Conservation (phyloP, 92 coral and sea anemone species). For the Umimayanthus kanabou region DNA sequence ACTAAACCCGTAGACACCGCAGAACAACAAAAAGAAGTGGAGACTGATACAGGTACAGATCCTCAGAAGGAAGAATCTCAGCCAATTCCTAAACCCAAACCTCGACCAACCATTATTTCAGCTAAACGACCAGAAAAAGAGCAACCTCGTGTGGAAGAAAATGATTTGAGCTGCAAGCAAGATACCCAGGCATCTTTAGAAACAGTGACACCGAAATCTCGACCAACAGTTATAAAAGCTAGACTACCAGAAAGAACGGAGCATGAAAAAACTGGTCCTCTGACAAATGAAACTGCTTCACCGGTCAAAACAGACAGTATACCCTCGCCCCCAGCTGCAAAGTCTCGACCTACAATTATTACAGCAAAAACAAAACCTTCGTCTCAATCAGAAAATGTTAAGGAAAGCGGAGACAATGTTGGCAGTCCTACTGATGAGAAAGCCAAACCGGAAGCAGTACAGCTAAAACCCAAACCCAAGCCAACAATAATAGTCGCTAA, state of each 20-base stretch:
- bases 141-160: constrained; percentile 25
- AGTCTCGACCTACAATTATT: not conserved
- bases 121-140: constrained; percentile 50
- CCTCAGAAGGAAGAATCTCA: constrained; percentile 14
- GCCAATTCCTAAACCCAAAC: constrained; percentile 44
- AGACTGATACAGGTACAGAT: not conserved
- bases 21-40: constrained; percentile 18
- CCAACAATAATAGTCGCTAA: constrained; percentile 31
- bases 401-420: not conserved
- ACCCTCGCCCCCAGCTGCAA: not conserved
- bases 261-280: not conserved
- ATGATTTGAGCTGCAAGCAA: not conserved
- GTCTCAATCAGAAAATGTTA: not conserved
- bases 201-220: constrained; percentile 43
- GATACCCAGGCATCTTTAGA: constrained; percentile 29
- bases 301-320: constrained; percentile 20
- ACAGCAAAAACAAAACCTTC: not conserved
- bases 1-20: constrained; percentile 15
- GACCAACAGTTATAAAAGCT: constrained; percentile 52
- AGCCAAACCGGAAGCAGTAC: not conserved
- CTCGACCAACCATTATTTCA: constrained; percentile 53
- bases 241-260: constrained; percentile 38
- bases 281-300: constrained; percentile 19
- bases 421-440: constrained; percentile 6
- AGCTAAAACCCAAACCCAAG: constrained; percentile 23